These are phyloP conservation scores for Hypolimnas misippus DNA, from an alignment of 2,888 invertebrate species.

Conservation along the genomic window DNA sequence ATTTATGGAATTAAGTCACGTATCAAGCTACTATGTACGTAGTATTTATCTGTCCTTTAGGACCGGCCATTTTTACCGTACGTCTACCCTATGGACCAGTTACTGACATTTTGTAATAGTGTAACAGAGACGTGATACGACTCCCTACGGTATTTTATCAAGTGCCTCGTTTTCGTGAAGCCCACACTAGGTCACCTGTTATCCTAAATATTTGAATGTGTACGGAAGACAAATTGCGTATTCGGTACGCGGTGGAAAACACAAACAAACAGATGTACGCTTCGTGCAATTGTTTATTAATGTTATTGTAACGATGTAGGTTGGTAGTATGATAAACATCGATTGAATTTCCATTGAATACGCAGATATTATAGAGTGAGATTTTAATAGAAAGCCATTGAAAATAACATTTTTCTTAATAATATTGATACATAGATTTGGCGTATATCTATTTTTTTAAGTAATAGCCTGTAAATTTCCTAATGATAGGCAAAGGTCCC, in stretches of 20 bases:
- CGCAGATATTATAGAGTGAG: background rate
- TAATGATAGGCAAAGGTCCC: too few species aligned
- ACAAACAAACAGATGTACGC: slow-evolving; percentile 17
- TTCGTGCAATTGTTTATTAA: slow-evolving; percentile 12
- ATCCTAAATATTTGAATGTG: slow-evolving; percentile 31
- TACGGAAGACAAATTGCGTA: slow-evolving; percentile 25
- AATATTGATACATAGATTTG: too few species aligned
- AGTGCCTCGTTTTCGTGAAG: slow-evolving; percentile 15
- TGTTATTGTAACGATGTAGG: slow-evolving; percentile 2
- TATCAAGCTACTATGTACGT: slow-evolving; percentile 2
- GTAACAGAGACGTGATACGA: slow-evolving; percentile 41
- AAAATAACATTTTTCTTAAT: too few species aligned
- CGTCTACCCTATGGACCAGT: slow-evolving; percentile 25
- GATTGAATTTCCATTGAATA: background rate
- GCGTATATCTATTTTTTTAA: too few species aligned
- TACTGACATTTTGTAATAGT: slow-evolving; percentile 39
- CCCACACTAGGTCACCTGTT: slow-evolving; percentile 34
- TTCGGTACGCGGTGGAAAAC: slow-evolving; percentile 22
- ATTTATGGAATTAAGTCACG: slow-evolving; percentile 36
- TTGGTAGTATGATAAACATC: background rate
- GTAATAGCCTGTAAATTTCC: too few species aligned
- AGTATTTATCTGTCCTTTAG: slow-evolving; percentile 17
- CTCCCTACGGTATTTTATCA: slow-evolving; percentile 34
- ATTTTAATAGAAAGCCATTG: too few species aligned
- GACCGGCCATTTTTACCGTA: slow-evolving; percentile 17